These are phyloP conservation scores for Crypturellus undulatus DNA, from an alignment of 2,113 vertebrate genomes.

Conservation along the genomic window DNA sequence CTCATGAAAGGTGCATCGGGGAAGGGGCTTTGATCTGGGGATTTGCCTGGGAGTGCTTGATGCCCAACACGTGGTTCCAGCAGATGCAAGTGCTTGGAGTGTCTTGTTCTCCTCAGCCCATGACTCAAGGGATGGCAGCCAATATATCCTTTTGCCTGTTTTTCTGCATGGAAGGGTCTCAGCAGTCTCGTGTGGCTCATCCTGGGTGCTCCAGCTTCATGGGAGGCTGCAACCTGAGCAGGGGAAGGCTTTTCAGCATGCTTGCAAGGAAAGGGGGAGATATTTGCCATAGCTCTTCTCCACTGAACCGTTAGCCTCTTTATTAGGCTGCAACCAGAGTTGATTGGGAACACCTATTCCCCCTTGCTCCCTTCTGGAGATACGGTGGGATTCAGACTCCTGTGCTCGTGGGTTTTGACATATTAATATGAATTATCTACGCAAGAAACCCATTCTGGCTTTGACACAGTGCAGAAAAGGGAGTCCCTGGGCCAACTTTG, in stretches of 20 bases:
- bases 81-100: fast-evolving
- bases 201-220: background rate
- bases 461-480: background rate
- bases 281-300: background rate
- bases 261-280: background rate
- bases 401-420: background rate
- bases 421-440: fast-evolving
- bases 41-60: background rate
- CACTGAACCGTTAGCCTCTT: fast-evolving
- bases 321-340: fast-evolving
- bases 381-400: background rate
- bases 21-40: background rate
- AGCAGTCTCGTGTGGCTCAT: background rate
- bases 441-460: background rate
- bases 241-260: background rate
- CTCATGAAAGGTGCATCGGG: background rate
- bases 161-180: background rate
- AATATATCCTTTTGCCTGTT: background rate
- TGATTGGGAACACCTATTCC: background rate
- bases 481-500: background rate
- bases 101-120: background rate
- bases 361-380: background rate
- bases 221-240: background rate
- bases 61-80: background rate
- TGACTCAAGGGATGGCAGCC: background rate